A percentile compares a stretch with the other conserved stretches of the same genome.
These are phyloP conservation scores for Drosophila melanocephala DNA, from an alignment of 2,888 invertebrate species.

Conservation along the genomic window DNA sequence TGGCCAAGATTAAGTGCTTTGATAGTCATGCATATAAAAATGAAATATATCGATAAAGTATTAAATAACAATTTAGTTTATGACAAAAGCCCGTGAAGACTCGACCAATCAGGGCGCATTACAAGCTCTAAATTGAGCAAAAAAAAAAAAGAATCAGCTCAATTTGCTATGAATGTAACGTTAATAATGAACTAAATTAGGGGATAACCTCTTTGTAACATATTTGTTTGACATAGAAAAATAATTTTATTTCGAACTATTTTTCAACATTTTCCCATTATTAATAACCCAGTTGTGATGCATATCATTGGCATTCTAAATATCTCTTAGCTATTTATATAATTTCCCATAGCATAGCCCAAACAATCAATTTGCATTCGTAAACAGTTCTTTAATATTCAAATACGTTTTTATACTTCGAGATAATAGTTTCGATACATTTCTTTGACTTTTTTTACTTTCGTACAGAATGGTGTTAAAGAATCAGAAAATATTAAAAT, in stretches of 20 bases:
- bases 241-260: neutral
- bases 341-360: neutral
- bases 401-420: neutral
- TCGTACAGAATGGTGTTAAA: neutral
- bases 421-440: neutral
- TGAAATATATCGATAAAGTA: constrained; percentile 80
- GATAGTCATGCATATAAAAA: constrained; percentile 80
- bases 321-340: no score
- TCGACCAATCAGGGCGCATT: constrained; percentile 35
- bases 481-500: neutral
- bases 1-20: constrained; percentile 75
- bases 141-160: constrained; percentile 17
- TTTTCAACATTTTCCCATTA: neutral
- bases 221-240: neutral
- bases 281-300: neutral
- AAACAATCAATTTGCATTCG: neutral
- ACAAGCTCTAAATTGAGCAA: constrained; percentile 9
- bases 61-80: constrained; percentile 80
- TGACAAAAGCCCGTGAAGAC: constrained; percentile 51
- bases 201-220: neutral
- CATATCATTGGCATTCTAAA: neutral
- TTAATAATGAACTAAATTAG: constrained; percentile 12
- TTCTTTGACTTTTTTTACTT: neutral
- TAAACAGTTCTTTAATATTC: neutral
- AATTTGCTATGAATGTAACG: constrained; percentile 33